Conservation (phyloP, 1,140 invertebrate species). For the Cydia strobilella region DNA sequence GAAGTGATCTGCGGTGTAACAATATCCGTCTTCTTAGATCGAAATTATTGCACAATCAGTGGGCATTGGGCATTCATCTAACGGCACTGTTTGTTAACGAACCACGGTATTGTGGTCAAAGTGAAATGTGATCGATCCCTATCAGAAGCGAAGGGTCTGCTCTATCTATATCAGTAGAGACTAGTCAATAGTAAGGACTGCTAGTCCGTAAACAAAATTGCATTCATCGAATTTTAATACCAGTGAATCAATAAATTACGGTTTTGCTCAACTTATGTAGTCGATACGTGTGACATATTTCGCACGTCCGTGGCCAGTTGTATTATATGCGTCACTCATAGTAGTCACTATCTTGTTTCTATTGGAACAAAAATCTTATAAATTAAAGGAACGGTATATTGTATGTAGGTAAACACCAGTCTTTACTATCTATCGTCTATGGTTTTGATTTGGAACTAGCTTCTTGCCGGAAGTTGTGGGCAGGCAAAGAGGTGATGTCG, state of each 20-base stretch:
- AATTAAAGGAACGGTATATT: too few species aligned
- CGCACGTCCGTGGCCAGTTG: too few species aligned
- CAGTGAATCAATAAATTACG: too few species aligned
- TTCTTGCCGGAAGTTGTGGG: constrained; percentile 3
- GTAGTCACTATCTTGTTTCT: too few species aligned
- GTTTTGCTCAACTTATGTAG: too few species aligned
- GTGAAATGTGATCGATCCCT: constrained; percentile 58
- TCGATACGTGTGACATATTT: too few species aligned
- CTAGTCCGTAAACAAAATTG: not conserved
- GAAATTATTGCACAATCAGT: constrained; percentile 58
- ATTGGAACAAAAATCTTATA: too few species aligned
- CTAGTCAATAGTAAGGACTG: not conserved
- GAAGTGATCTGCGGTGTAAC: constrained; percentile 38
- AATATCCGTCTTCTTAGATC: constrained; percentile 57
- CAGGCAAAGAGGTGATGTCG: not conserved
- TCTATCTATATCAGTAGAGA: constrained; percentile 8
- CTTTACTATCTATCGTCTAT: too few species aligned
- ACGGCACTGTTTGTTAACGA: constrained; percentile 53
- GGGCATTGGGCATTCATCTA: constrained; percentile 60
- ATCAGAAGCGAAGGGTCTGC: constrained; percentile 24
- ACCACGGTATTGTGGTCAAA: constrained; percentile 51
- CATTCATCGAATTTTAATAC: too few species aligned
- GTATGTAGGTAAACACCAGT: too few species aligned
- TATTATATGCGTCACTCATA: too few species aligned
- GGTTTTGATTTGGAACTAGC: too few species aligned